Conservation (phyloP, 2,797 vertebrate genomes). For the Coregonus suidteri region DNA sequence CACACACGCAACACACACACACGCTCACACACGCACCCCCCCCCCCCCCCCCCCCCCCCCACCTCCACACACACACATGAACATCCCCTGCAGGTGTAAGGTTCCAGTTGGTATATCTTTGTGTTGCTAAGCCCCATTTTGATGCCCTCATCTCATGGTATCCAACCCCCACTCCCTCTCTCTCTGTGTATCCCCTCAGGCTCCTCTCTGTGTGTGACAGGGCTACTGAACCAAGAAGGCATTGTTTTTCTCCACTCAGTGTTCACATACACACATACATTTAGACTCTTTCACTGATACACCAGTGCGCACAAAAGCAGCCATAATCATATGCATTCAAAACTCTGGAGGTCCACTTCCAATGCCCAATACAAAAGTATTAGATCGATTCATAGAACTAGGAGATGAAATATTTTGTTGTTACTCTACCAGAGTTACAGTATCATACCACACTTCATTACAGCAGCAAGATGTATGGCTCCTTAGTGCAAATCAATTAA, state of each 20-base stretch:
- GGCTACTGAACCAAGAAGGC: conserved; percentile 75
- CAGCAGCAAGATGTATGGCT: neutral
- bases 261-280: conserved; percentile 69
- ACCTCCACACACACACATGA: conserved; percentile 21
- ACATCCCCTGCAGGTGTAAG: conserved; percentile 65
- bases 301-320: neutral
- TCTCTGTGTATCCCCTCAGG: conserved; percentile 66
- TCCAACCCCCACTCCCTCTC: conserved; percentile 69
- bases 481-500: conserved; percentile 5
- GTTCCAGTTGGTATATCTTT: conserved; percentile 77
- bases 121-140: conserved; percentile 72
- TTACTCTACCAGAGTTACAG: too few relatives aligned
- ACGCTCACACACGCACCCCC: conserved; percentile 40
- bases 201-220: conserved; percentile 56
- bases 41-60: conserved; percentile 34
- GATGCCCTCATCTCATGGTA: conserved; percentile 75
- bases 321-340: neutral
- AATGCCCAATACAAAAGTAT: conserved; percentile 6
- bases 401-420: neutral
- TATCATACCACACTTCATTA: neutral
- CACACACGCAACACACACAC: conserved; percentile 36
- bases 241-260: conserved; percentile 75
- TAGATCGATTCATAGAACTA: neutral
- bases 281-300: conserved; percentile 47
- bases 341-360: conserved; percentile 37